A percentile compares a stretch with the other conserved stretches of the same genome.
These are phyloP conservation scores for Alligator mississippiensis DNA, from an alignment of 2,113 vertebrate genomes.

Conservation along the genomic window DNA sequence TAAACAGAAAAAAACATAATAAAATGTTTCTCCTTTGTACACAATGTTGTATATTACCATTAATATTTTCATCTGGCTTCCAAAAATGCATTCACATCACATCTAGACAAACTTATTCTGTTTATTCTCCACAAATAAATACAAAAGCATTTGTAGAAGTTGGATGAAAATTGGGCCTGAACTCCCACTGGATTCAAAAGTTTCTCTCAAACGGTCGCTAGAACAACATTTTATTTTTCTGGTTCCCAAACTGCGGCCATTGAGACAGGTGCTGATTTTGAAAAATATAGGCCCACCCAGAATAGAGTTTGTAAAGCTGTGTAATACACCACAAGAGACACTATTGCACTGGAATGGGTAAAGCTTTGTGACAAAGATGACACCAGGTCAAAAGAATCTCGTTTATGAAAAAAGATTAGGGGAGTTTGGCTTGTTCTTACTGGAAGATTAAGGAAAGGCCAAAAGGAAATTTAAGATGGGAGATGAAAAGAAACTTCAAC, in stretches of 20 bases:
- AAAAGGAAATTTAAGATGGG: slow-evolving; percentile 11
- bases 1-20: background rate
- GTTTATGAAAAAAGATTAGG: slow-evolving; percentile 35
- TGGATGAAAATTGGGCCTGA: slow-evolving; percentile 4
- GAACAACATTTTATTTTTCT: background rate
- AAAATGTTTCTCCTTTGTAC: no score
- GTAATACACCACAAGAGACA: slow-evolving; percentile 53
- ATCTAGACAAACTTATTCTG: fast-evolving
- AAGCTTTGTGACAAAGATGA: slow-evolving; percentile 46
- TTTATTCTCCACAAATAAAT: background rate
- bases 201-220: background rate
- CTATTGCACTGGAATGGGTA: slow-evolving; percentile 35
- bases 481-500: background rate
- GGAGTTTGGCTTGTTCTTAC: slow-evolving; percentile 10
- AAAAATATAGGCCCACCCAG: slow-evolving; percentile 54
- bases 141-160: background rate
- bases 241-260: slow-evolving; percentile 37
- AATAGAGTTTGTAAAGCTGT: background rate
- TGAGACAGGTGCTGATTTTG: slow-evolving; percentile 59
- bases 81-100: background rate
- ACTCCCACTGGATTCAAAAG: slow-evolving; percentile 18
- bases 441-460: background rate
- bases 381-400: slow-evolving; percentile 53
- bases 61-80: background rate
- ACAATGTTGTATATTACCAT: background rate